A percentile compares a stretch with the other conserved stretches of the same genome.
These are phyloP conservation scores for Anseranas semipalmata DNA, from an alignment of 2,113 vertebrate genomes.

Conservation along the genomic window DNA sequence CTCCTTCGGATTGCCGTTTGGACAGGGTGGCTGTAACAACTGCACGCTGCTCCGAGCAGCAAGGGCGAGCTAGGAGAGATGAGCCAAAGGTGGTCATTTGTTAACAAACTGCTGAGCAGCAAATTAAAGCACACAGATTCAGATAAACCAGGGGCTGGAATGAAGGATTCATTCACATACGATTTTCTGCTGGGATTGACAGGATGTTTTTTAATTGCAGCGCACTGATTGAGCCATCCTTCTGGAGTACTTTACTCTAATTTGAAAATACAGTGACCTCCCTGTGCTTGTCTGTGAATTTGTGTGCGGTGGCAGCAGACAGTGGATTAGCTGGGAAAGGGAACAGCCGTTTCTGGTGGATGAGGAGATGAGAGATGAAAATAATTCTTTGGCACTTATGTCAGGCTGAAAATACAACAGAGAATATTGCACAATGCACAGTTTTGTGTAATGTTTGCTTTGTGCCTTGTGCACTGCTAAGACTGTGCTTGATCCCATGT, in stretches of 20 bases:
- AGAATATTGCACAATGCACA: fast-evolving
- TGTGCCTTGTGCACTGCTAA: background rate
- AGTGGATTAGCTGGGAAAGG: background rate
- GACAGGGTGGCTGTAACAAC: background rate
- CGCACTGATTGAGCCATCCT: background rate
- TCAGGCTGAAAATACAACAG: background rate
- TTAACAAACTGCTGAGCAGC: background rate
- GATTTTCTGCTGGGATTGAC: background rate
- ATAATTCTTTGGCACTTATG: background rate
- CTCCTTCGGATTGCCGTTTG: no score
- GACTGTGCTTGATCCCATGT: background rate
- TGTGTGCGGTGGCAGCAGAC: background rate
- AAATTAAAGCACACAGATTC: background rate
- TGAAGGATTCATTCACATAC: fast-evolving
- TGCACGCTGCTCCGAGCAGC: fast-evolving
- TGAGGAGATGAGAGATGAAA: background rate
- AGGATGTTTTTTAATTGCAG: background rate
- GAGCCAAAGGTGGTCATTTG: background rate
- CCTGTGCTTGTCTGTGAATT: no score
- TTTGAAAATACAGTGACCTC: background rate
- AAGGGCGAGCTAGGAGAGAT: no score
- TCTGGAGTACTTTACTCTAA: background rate
- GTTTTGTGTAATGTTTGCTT: background rate
- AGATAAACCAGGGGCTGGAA: background rate
- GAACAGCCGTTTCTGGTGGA: background rate